These are phyloP conservation scores for Centropristis striata DNA, from an alignment of 2,113 vertebrate genomes.

Conservation along the genomic window DNA sequence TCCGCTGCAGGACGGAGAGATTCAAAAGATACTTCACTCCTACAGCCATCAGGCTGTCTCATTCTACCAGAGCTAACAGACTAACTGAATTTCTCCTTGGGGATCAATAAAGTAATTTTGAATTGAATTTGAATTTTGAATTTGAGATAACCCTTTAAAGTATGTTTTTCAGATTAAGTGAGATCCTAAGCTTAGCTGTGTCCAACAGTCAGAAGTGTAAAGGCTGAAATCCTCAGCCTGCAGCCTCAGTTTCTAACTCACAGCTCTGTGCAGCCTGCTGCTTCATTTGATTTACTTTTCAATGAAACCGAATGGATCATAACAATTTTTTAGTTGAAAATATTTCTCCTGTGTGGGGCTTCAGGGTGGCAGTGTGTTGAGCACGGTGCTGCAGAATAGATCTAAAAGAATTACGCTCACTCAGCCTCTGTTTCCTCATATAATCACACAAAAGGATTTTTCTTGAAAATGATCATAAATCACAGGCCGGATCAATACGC, in stretches of 20 bases:
- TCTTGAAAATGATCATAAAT: slow-evolving; percentile 99
- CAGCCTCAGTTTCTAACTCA: slow-evolving; percentile 7
- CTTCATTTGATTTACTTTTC: slow-evolving; percentile 50
- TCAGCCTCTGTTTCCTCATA: slow-evolving; percentile 92
- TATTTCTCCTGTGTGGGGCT: slow-evolving; percentile 35
- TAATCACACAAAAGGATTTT: slow-evolving; percentile 97
- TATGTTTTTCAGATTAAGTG: background rate
- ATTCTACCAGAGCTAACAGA: too few relatives aligned
- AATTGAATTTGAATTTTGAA: too few relatives aligned
- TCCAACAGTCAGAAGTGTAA: background rate
- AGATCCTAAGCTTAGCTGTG: background rate
- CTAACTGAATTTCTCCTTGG: too few relatives aligned
- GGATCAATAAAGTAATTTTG: too few relatives aligned
- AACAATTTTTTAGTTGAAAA: slow-evolving; percentile 55
- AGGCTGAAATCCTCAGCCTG: slow-evolving; percentile 8
- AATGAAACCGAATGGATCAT: slow-evolving; percentile 44
- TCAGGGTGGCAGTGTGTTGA: slow-evolving; percentile 51
- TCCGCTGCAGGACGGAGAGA: too few relatives aligned
- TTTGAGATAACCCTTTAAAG: too few relatives aligned
- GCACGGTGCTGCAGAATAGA: slow-evolving; percentile 82
- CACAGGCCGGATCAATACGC: slow-evolving; percentile 93
- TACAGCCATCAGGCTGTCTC: too few relatives aligned
- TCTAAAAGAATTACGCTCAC: slow-evolving; percentile 89
- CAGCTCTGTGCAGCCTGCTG: background rate
- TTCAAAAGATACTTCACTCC: too few relatives aligned